phyloP scores from a whole-genome alignment of 2,888 invertebrate genomes.

The Steinernema carpocapsae region DNA sequence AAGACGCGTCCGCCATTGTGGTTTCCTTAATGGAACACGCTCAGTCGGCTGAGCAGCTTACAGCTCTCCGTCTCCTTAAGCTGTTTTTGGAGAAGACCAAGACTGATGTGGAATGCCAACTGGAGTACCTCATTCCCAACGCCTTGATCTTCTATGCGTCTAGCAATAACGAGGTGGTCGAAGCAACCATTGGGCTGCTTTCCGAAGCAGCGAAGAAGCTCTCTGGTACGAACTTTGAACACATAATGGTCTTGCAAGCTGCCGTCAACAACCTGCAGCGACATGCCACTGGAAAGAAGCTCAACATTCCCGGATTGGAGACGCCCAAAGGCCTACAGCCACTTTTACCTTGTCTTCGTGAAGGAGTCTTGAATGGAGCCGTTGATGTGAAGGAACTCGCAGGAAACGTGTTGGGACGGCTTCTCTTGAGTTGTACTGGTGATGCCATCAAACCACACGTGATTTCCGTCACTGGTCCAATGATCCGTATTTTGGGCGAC shows the following conservation, averaged over 20 bases:
- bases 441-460: constrained; percentile 77
- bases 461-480: constrained; percentile 93
- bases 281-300: constrained; percentile 21
- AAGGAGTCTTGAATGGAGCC: constrained; percentile 90
- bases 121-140: constrained; percentile 54
- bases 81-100: constrained; percentile 86
- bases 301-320: constrained; percentile 25
- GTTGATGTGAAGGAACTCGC: constrained; percentile 95
- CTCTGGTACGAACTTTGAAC: constrained; percentile 40
- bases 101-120: constrained; percentile 42
- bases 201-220: constrained; percentile 80
- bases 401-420: constrained; percentile 84
- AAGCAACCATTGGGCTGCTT: constrained; percentile 89
- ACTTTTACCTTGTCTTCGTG: constrained; percentile 90
- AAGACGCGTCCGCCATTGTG: constrained; percentile 84
- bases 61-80: constrained; percentile 75
- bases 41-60: constrained; percentile 73
- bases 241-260: constrained; percentile 40
- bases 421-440: constrained; percentile 73
- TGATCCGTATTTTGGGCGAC: constrained; percentile 89
- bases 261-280: constrained; percentile 38
- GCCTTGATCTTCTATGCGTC: constrained; percentile 77
- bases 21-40: constrained; percentile 83
- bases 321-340: constrained; percentile 82
- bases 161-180: constrained; percentile 80